Base-by-base conservation (phyloP, 2,888 invertebrate species). In the Hydroisotoma schaefferi region DNA sequence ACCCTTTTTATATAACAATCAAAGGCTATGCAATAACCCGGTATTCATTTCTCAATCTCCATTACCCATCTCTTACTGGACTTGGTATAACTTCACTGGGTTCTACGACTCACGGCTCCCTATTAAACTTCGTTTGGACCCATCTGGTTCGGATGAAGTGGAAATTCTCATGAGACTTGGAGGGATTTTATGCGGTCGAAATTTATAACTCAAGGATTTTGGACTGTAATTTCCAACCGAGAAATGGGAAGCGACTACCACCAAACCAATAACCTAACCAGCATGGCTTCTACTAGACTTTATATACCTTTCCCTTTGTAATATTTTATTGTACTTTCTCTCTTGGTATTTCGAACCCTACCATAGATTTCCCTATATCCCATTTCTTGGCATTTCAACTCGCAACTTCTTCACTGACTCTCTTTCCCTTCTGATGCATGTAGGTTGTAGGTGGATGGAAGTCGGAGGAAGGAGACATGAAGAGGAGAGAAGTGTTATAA, bases 71-170 rank as follows among this genome's bases (percentile, higher is more conserved):
- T 33, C 8, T 33, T 33, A 10, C 8, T 33, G 33, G 33, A 33
- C 15, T 33, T 33, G 33, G 33, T 33, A 33, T 33, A 33, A 33
- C 8, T 33, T 33, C 8, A n/a, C n/a, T n/a, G n/a, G n/a, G n/a
- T n/a, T n/a, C n/a, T n/a, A n/a, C n/a, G n/a, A n/a, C n/a, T n/a
- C n/a, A n/a, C n/a, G n/a, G n/a, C n/a, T n/a, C n/a, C n/a, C n/a
- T n/a, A n/a, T n/a, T n/a, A n/a, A n/a, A n/a, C n/a, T n/a, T n/a
- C n/a, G n/a, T n/a, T 48, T 44, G 68, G 69, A 65, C 69, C 68
- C 71, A 69, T 70, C 69, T 70, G 69, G 56, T 67, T 61, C 59
- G 69, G 69, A 71, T 71, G 71, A 70, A 71, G 71, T 71, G 71
- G 67, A 67, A 66, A 64, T 56, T 68, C 71, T 66, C 69, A 29